A percentile compares a stretch with the other conserved stretches of the same genome.
Conservation (phyloP, 2,888 invertebrate genomes). For the Pyrocoelia pectoralis region DNA sequence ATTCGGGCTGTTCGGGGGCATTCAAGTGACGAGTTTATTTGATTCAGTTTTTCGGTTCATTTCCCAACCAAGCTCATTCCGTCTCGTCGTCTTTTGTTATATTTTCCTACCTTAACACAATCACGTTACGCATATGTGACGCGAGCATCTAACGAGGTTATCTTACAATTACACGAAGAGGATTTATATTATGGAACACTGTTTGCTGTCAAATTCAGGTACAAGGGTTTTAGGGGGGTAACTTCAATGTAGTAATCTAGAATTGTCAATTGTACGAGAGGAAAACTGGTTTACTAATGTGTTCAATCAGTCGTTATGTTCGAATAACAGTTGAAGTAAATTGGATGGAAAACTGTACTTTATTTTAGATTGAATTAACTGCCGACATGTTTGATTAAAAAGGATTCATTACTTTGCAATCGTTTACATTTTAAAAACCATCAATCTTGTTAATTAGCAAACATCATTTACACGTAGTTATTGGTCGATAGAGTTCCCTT, state of each 20-base stretch:
- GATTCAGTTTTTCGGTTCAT: constrained; percentile 48
- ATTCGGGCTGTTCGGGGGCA: constrained; percentile 41
- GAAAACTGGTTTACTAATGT: constrained; percentile 18
- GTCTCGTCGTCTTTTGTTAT: no score
- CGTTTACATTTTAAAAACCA: background rate
- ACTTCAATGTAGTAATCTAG: constrained; percentile 18
- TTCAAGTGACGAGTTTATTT: constrained; percentile 51
- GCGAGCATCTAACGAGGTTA: background rate
- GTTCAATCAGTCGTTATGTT: constrained; percentile 21
- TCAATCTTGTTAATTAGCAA: constrained; percentile 1
- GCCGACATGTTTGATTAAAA: background rate
- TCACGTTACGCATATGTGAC: background rate
- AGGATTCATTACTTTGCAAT: constrained; percentile 1
- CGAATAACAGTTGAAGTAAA: constrained; percentile 14
- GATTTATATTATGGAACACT: constrained; percentile 6
- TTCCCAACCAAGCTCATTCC: constrained; percentile 37
- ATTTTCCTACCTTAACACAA: constrained; percentile 22
- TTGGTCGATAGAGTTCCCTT: no score
- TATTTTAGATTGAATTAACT: constrained; percentile 2
- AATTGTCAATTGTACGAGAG: constrained; percentile 24
- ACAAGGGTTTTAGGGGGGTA: constrained; percentile 7
- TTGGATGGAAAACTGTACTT: constrained; percentile 8
- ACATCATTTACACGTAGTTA: background rate
- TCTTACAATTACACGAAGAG: background rate
- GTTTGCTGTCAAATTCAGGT: constrained; percentile 15